Evolutionary conservation across 2,113 vertebrate genomes (phyloP).

Genomic region (Leiothrix lutea): DNA sequence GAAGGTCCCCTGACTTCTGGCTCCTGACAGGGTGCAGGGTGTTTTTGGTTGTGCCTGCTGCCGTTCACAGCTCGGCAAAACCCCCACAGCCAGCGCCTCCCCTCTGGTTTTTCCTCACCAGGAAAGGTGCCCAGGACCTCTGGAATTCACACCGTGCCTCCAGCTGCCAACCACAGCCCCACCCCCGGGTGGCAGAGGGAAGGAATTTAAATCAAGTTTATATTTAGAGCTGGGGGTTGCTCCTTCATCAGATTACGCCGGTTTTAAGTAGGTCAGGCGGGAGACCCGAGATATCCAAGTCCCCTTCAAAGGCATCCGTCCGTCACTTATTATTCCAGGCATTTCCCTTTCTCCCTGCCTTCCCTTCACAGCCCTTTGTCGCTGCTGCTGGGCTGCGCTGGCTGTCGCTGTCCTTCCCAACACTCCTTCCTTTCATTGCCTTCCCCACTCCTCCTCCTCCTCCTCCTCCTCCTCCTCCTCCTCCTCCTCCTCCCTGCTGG

Average conservation of each 20-base stretch:
- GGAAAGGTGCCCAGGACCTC: not conserved
- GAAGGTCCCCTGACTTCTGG: not conserved
- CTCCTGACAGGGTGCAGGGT: not conserved
- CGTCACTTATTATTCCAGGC: slow-evolving; percentile 62
- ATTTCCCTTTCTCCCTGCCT: slow-evolving; percentile 9
- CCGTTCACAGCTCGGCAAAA: not conserved
- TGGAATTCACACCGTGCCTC: rapidly evolving
- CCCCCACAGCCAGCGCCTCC: rapidly evolving
- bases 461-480: not conserved
- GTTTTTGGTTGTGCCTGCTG: not conserved
- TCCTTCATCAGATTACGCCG: slow-evolving; percentile 37
- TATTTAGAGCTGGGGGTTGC: slow-evolving; percentile 21
- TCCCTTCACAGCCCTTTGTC: slow-evolving; percentile 5
- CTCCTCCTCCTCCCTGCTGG: not conserved
- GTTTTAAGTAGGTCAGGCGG: slow-evolving; percentile 65
- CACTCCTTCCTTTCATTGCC: not conserved
- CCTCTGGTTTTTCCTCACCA: not conserved
- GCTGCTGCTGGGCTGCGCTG: not conserved
- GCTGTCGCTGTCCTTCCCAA: not conserved
- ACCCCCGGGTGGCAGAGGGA: not conserved
- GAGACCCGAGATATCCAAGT: slow-evolving; percentile 35
- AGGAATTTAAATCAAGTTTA: not conserved
- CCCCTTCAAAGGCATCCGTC: slow-evolving; percentile 59
- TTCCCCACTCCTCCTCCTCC: not conserved
- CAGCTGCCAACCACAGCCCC: not conserved